Evolutionary conservation across 1,140 invertebrate species (phyloP).

Genomic region (Drosophila jambulina): DNA sequence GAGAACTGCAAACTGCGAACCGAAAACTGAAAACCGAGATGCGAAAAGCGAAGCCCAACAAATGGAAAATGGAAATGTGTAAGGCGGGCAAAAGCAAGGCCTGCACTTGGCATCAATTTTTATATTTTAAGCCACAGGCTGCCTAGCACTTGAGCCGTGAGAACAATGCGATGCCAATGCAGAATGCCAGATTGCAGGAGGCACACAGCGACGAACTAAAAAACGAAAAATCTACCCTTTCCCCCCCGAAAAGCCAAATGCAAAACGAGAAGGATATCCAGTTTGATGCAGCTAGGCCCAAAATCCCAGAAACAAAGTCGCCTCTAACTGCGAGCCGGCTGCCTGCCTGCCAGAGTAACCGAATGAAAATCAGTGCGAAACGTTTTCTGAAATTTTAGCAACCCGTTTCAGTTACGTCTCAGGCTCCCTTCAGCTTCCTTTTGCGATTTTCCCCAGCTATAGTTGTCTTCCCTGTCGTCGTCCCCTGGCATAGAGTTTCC

Average conservation of each 20-base stretch:
- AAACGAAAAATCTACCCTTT: neutral
- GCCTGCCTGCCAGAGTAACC: slow-evolving; percentile 43
- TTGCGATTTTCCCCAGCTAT: slow-evolving; percentile 35
- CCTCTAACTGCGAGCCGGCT: slow-evolving; percentile 17
- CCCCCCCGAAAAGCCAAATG: slow-evolving; percentile 41
- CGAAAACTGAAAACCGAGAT: slow-evolving; percentile 8
- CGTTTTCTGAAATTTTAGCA: slow-evolving; percentile 64
- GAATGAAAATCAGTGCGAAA: slow-evolving; percentile 74
- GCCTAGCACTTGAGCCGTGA: slow-evolving; percentile 71
- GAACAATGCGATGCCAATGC: slow-evolving; percentile 79
- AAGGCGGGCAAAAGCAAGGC: slow-evolving; percentile 56
- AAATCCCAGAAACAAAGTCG: slow-evolving; percentile 48
- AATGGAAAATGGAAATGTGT: slow-evolving; percentile 60
- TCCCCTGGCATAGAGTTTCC: slow-evolving; percentile 34
- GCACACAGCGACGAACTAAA: slow-evolving; percentile 17
- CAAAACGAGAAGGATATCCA: slow-evolving; percentile 49
- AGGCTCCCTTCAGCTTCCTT: slow-evolving; percentile 1
- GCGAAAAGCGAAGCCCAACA: slow-evolving; percentile 32
- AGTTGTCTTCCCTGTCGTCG: slow-evolving; percentile 51
- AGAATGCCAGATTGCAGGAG: slow-evolving; percentile 63
- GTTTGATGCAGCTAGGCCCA: slow-evolving; percentile 41
- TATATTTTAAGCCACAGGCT: slow-evolving; percentile 79
- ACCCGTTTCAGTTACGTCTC: slow-evolving; percentile 19
- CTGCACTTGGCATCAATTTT: slow-evolving; percentile 81
- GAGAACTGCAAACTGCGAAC: neutral